Percentiles rank a stretch among this genome's conserved stretches.
Conservation (phyloP, 1,140 invertebrate species). For the Pemphigus obesinymphae region DNA sequence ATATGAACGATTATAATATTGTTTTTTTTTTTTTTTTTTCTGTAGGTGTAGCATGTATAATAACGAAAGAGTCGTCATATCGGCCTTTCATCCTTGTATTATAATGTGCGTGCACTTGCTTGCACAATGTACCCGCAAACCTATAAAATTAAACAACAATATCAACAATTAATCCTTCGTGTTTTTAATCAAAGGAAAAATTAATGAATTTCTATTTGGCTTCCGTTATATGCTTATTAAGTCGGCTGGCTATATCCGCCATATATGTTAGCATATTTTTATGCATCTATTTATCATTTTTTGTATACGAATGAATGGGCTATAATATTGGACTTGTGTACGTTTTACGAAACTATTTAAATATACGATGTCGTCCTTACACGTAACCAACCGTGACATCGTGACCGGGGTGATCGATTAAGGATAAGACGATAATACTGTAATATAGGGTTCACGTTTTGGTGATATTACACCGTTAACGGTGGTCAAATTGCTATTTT, state of each 20-base stretch:
- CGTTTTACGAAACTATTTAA: neutral
- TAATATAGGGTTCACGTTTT: neutral
- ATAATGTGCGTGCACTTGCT: neutral
- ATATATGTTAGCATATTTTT: too few species aligned
- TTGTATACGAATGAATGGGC: too few species aligned
- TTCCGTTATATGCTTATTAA: neutral
- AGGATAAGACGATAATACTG: neutral
- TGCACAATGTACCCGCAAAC: neutral
- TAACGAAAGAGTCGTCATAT: neutral
- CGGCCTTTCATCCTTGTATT: neutral
- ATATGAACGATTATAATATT: neutral
- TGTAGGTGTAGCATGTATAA: neutral
- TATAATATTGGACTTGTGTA: too few species aligned
- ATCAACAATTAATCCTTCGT: neutral
- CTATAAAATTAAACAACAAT: neutral
- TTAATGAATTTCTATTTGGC: neutral
- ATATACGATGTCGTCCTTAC: neutral
- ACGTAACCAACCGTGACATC: neutral
- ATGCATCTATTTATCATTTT: too few species aligned
- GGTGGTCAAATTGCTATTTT: neutral
- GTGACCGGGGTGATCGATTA: neutral
- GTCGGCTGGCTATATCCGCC: neutral
- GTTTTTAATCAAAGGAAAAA: conserved; percentile 2
- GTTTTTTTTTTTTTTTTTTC: neutral
- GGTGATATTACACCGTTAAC: neutral